These are phyloP conservation scores for Cebidichthys violaceus DNA, from an alignment of 2,113 vertebrate genomes.

Conservation along the genomic window DNA sequence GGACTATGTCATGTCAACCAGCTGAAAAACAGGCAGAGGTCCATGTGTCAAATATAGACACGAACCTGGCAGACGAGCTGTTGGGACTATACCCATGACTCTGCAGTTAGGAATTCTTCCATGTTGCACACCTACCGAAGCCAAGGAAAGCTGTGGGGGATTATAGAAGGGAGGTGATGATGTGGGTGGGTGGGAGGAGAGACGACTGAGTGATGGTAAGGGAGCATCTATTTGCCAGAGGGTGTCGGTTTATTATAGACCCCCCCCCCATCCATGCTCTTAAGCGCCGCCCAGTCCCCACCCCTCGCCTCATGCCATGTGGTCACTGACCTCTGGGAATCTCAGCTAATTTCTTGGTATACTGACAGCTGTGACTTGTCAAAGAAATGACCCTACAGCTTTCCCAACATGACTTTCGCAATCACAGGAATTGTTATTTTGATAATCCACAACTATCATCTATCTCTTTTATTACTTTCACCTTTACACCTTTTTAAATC, in stretches of 20 bases:
- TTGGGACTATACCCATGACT: conserved; percentile 68
- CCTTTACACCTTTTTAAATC: conserved; percentile 1
- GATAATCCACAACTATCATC: background rate
- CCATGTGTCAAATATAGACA: conserved; percentile 72
- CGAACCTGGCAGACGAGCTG: conserved; percentile 49
- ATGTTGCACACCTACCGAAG: conserved; percentile 40
- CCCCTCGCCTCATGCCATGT: conserved; percentile 36
- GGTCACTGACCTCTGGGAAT: conserved; percentile 60
- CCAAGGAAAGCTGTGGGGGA: conserved; percentile 44
- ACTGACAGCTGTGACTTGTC: background rate
- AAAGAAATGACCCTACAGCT: background rate
- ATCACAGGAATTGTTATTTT: background rate
- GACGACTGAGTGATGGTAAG: background rate
- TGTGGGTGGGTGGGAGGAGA: conserved; percentile 6
- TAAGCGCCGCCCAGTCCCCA: conserved; percentile 23
- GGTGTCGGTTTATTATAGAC: conserved; percentile 73
- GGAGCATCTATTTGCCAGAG: conserved; percentile 19
- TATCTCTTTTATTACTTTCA: background rate
- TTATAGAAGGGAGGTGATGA: conserved; percentile 18
- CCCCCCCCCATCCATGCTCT: background rate
- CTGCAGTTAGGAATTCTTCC: conserved; percentile 62
- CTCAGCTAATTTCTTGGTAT: conserved; percentile 37
- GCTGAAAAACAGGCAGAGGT: conserved; percentile 59
- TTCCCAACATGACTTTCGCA: background rate
- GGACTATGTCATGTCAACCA: conserved; percentile 52